Evolutionary conservation across 2,113 vertebrate genomes (phyloP).

Genomic region (Dermatemys mawii): DNA sequence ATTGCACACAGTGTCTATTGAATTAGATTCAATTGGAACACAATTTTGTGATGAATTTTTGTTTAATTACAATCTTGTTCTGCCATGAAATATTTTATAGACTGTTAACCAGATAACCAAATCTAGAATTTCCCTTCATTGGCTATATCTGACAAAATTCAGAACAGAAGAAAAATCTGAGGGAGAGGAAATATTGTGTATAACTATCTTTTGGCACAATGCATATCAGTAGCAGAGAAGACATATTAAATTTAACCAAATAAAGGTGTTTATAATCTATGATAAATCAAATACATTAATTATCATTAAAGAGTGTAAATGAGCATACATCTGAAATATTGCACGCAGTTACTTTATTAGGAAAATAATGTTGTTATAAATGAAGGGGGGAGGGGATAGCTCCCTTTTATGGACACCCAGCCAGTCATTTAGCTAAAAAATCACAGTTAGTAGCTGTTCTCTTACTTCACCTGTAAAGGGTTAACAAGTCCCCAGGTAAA

Average conservation of each 20-base stretch:
- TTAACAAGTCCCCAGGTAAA: too few species aligned
- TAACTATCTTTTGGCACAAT: neutral
- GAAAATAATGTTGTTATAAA: neutral
- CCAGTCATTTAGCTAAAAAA: too few species aligned
- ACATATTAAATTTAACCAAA: neutral
- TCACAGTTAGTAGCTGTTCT: too few species aligned
- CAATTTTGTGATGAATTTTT: neutral
- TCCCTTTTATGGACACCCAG: too few species aligned
- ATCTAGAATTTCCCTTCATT: neutral
- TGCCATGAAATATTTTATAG: neutral
- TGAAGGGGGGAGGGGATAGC: too few species aligned
- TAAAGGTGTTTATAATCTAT: neutral
- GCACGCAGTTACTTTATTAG: neutral
- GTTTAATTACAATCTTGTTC: neutral
- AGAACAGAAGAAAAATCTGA: neutral
- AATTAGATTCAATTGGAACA: neutral
- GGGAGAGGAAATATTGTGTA: neutral
- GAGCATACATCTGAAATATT: neutral
- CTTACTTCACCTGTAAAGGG: too few species aligned
- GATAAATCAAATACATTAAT: neutral
- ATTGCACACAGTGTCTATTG: neutral
- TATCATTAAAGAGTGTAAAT: neutral
- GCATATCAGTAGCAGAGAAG: neutral
- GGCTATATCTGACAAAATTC: neutral
- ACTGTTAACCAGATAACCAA: neutral